Evolutionary conservation across 1,140 invertebrate species (phyloP).

Genomic region (Drosophila novamexicana): DNA sequence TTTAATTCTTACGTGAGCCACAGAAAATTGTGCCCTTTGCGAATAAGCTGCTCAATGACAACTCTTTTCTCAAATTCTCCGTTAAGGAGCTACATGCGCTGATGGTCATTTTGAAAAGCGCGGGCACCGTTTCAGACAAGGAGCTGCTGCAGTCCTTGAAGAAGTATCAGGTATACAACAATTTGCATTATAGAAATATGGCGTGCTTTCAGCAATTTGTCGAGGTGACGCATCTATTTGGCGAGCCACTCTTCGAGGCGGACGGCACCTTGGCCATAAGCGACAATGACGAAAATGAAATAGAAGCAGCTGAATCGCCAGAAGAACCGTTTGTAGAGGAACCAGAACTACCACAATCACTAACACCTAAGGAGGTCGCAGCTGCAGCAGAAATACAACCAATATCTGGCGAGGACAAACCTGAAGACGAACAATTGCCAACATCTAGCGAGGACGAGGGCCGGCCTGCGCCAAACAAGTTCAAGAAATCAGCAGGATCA

Average conservation of each 20-base stretch:
- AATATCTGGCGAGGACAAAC: background rate
- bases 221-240: conserved; percentile 43
- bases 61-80: conserved; percentile 35
- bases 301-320: background rate
- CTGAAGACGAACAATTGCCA: background rate
- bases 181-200: conserved; percentile 51
- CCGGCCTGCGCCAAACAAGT: no score
- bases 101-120: conserved; percentile 37
- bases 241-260: conserved; percentile 26
- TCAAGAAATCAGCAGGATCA: no score
- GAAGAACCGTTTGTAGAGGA: background rate
- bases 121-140: conserved; percentile 18
- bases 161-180: conserved; percentile 51
- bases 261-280: conserved; percentile 45
- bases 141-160: conserved; percentile 38
- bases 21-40: conserved; percentile 58
- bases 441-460: background rate
- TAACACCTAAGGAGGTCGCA: background rate
- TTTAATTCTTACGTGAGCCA: background rate
- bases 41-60: conserved; percentile 38
- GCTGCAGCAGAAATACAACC: background rate
- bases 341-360: background rate
- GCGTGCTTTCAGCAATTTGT: conserved; percentile 50
- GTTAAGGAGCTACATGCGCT: conserved; percentile 42
- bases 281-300: background rate